Base-by-base conservation (phyloP, 2,888 invertebrate species). In the Aphrophora alni region DNA sequence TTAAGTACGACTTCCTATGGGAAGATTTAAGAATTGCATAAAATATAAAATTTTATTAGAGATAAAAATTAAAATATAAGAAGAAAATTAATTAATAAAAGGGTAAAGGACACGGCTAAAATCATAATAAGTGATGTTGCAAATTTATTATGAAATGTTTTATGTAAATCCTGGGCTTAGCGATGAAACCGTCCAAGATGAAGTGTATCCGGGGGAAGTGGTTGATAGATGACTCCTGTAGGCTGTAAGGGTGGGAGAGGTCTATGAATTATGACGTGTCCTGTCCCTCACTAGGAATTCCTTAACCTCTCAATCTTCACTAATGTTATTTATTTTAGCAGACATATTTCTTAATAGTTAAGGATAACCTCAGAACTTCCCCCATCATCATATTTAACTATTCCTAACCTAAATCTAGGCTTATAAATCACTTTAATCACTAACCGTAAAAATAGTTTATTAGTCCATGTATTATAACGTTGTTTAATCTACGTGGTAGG, bases 291-390 rank as follows among this genome's bases (percentile, higher is more conserved):
- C 7, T 17, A 44, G 44, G 17, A 10, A 44, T 44, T 7, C 59
- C 59, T 59, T 4, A 21, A 21, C n/a, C 59, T 59, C 59, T 59
- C 59, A 59, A 59, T 59, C 59, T 59, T 59, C 59, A 59, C 59
- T 59, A 59, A 59, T 59, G 59, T 59, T 59, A 59, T 59, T 59
- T 59, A 59, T 59, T 59, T 59, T 59, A 21, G 59, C 59, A 21
- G 59, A 59, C 59, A 21, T 44, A 59, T 59, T 59, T 59, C 59
- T 59, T 2, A 59, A 59, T 10, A 21, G 59, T 21, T 59, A 21
- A 59, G 59, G 21, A 44, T 14, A 44, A 14, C 44, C 44, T 44
- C 2, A 14, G 17, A 59, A 21, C 59, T 59, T 59, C n/a, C 59
- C 59, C 59, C 4, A 3, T 14, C 44, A 14, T 44, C 14, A 44